A percentile compares a stretch with the other conserved stretches of the same genome.
phyloP scores from a whole-genome alignment of 2,888 invertebrate genomes.

The Phania funesta region DNA sequence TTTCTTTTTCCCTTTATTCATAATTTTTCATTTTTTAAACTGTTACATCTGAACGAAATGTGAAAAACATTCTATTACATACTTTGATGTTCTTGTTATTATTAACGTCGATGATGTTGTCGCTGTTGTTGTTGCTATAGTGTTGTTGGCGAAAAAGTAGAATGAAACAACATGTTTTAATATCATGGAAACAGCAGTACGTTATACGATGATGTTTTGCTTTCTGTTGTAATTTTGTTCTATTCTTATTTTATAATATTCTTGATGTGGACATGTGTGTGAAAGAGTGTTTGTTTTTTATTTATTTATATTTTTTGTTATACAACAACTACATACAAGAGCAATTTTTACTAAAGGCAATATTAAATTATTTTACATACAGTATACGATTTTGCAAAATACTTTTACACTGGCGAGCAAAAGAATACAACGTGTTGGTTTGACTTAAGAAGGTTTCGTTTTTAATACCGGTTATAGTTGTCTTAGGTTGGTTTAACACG shows the following conservation, averaged over 20 bases:
- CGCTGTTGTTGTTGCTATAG: conserved; percentile 5
- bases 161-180: conserved; percentile 60
- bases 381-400: conserved; percentile 13
- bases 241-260: conserved; percentile 6
- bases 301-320: conserved; percentile 9
- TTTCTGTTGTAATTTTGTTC: conserved; percentile 1
- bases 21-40: conserved; percentile 39
- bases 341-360: conserved; percentile 56
- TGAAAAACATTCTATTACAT: conserved; percentile 35
- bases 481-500: no score
- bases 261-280: conserved; percentile 6
- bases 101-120: not conserved
- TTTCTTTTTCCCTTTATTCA: conserved; percentile 24
- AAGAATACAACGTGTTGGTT: not conserved
- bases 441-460: not conserved
- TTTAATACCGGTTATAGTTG: not conserved
- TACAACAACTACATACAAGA: conserved; percentile 32
- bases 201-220: not conserved
- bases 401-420: not conserved
- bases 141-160: conserved; percentile 14
- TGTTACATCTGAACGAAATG: conserved; percentile 59
- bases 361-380: conserved; percentile 60
- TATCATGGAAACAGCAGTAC: conserved; percentile 48
- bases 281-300: conserved; percentile 13
- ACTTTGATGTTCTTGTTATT: conserved; percentile 20